Evolutionary conservation across 2,113 vertebrate species (phyloP).

Genomic region (Menidia beryllina): DNA sequence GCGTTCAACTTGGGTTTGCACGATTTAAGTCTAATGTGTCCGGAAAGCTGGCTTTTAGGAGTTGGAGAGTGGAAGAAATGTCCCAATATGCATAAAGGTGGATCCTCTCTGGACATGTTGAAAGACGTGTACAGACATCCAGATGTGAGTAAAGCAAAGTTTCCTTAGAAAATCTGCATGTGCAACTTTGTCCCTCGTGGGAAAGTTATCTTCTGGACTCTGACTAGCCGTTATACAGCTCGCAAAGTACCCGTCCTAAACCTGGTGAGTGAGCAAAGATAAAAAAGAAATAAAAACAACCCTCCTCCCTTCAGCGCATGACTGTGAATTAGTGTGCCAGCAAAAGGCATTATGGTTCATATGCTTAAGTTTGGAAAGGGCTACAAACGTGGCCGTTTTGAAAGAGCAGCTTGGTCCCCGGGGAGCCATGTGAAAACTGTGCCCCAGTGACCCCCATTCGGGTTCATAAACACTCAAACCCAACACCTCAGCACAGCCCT

Average conservation of each 20-base stretch:
- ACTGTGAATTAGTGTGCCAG: background rate
- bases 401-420: background rate
- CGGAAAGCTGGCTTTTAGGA: background rate
- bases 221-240: background rate
- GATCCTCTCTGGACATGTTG: no score
- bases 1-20: background rate
- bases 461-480: slow-evolving; percentile 26
- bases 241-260: background rate
- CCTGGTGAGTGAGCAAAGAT: background rate
- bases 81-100: no score
- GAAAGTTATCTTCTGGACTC: no score
- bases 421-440: slow-evolving; percentile 12
- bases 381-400: no score
- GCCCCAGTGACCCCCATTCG: slow-evolving; percentile 44
- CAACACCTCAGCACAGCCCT: slow-evolving; percentile 3
- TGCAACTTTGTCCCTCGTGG: no score
- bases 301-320: background rate
- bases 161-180: no score
- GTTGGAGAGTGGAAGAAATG: no score
- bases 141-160: no score
- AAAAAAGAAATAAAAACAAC: no score
- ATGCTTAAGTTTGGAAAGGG: background rate
- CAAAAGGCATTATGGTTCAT: background rate
- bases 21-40: background rate
- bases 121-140: no score